Evolutionary conservation across 2,113 vertebrate species (phyloP).

Genomic region (Stictonetta naevosa): DNA sequence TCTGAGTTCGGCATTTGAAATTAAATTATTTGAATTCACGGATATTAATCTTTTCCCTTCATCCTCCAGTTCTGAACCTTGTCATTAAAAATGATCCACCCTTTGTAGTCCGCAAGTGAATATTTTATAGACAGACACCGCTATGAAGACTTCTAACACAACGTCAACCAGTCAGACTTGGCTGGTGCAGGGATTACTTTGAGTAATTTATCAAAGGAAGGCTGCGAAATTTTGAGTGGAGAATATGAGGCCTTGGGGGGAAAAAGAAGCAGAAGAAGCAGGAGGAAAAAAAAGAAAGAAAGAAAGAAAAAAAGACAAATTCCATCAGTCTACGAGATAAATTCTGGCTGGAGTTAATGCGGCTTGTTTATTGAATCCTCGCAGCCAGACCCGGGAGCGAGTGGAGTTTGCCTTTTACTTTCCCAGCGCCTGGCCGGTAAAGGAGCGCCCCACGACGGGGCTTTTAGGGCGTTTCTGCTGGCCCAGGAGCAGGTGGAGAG

Average conservation of each 20-base stretch:
- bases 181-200: conserved; percentile 76
- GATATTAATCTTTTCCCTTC: conserved; percentile 72
- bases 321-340: conserved; percentile 57
- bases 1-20: conserved; percentile 72
- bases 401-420: conserved; percentile 50
- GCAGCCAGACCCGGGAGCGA: not conserved
- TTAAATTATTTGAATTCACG: conserved; percentile 75
- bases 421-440: conserved; percentile 4
- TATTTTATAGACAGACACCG: conserved; percentile 74
- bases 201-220: conserved; percentile 78
- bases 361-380: conserved; percentile 65
- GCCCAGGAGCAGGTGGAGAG: conserved; percentile 49
- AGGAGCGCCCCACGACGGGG: not conserved
- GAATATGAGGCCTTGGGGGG: conserved; percentile 64
- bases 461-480: not conserved
- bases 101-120: conserved; percentile 77
- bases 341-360: conserved; percentile 57
- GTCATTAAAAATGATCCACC: conserved; percentile 74
- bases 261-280: not conserved
- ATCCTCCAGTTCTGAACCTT: conserved; percentile 72
- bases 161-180: conserved; percentile 70
- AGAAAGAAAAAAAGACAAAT: conserved; percentile 29
- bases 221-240: conserved; percentile 74
- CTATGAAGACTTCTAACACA: conserved; percentile 74
- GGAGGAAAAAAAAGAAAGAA: not conserved